Base-by-base conservation (phyloP, 1,140 invertebrate species). In the Zaprionus lachaisei region DNA sequence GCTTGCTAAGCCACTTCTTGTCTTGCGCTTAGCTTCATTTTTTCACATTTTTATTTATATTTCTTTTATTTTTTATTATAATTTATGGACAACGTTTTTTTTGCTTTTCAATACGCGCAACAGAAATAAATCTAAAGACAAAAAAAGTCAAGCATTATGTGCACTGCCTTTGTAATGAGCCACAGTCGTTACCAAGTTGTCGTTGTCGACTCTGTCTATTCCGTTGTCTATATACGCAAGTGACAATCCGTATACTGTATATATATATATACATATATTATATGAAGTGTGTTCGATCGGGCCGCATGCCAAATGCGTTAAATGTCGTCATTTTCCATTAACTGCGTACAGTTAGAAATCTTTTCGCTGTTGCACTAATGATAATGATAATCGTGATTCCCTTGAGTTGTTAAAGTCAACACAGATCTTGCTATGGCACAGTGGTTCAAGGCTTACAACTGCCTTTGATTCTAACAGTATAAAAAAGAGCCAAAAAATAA, bases 151-250 rank as follows among this genome's bases (percentile, higher is more conserved):
- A 77, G 24, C 63, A 68, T 80, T 73, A 83, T 89, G 84, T 89
- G 84, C 78, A 75, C 65, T 89, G 84, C 72, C 75, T 87, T 55
- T 54, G 66, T 89, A 87, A 87, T 87, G 84, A 87, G 84, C 56
- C 56, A 6, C 34, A 41, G 54, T 56, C 62, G 65, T 47, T 61
- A 64, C 22, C 54, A 56, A 58, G 26, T 22, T 17, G 15, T 20
- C 15, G n/a, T 15, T 60, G 56, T 17, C 56, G 15, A 20, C 38
- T 41, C 26, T 60, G 56, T 17, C 24, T 22, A 6, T 44, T 15
- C 38, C 64, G 54, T 70, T 75, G 60, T 64, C 57, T 51, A 28
- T 66, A 54, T 66, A 66, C 37, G 37, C 28, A 31, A 26, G 41
- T 69, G 65, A 70, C 70, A 78, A 86, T 75, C 68, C 60, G 61